Evolutionary conservation across 2,113 vertebrate species (phyloP).

Genomic region (Lanius collurio): DNA sequence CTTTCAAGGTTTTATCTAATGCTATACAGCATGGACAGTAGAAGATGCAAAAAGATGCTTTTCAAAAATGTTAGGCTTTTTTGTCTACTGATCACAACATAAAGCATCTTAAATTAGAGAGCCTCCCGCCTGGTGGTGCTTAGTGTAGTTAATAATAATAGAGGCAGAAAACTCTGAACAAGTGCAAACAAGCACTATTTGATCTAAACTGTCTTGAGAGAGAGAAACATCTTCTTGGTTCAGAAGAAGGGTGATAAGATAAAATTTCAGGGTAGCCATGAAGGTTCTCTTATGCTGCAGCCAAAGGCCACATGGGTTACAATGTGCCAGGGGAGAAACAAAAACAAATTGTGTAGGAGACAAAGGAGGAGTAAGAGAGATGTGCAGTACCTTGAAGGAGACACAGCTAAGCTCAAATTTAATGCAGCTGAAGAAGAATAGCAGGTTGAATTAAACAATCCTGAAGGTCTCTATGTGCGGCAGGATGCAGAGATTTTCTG

Average conservation of each 20-base stretch:
- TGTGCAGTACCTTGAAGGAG: neutral
- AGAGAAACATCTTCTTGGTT: neutral
- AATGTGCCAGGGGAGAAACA: neutral
- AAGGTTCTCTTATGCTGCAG: neutral
- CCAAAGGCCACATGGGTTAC: neutral
- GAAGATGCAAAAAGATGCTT: neutral
- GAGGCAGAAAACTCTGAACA: neutral
- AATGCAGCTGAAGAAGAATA: neutral
- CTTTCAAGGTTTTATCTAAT: neutral
- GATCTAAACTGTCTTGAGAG: neutral
- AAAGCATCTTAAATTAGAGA: neutral
- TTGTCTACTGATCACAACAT: neutral
- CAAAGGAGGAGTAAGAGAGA: neutral
- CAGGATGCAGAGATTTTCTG: neutral
- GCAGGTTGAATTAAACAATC: neutral
- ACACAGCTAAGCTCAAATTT: neutral
- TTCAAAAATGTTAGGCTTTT: neutral
- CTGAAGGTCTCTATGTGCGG: neutral
- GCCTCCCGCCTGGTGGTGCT: neutral
- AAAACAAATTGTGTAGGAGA: neutral
- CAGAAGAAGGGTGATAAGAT: neutral
- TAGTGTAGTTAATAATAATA: neutral
- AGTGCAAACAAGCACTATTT: neutral
- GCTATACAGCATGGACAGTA: neutral
- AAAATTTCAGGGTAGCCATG: neutral